Evolutionary conservation across 2,113 vertebrate genomes (phyloP), one percentile per base, ranked within the genome.

Genomic region (Etia nguti): DNA sequence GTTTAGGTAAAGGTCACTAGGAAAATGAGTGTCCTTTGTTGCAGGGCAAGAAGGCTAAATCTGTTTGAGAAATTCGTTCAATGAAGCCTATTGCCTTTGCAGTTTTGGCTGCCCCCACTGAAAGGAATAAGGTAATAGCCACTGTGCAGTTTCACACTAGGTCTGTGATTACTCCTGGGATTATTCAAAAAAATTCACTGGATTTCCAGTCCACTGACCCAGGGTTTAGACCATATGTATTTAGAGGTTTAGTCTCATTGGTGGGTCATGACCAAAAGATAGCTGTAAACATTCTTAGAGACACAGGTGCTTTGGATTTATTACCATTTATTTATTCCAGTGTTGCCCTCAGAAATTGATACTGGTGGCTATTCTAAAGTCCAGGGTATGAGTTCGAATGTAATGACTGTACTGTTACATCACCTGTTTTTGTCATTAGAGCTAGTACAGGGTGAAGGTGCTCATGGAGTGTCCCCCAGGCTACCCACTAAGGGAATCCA

Each of bases 1-100:
- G 56, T 31, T 59, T 59, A 59, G 56, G 26, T 31, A 9, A 59
- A 31, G 26, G 0, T 5, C 0, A 0, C 15, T 18, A 15, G 56
- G 56, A 18, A 59, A 59, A 31, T 59, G 8, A 31, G 12, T 8
- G 0, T 6, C 8, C 26, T 60, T 31, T 60, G 57, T 31, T 60
- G 57, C 26, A 60, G 29, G 29, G n/a, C n/a, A n/a, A n/a, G n/a
- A 31, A 20, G 29, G 59, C 16, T 34, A 60, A 6, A 60, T 20
- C 59, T 60, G 29, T 9, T 20, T 9, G 34, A 16, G 59, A 29
- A 4, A 34, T 16, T 60, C 2, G 5, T 60, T 60, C 59, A 60
- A 29, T 60, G 29, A 60, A 60, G 34, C 5, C 2, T 57, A 29
- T 34, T 60, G 59, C 59, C 59, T 60, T 60, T 60, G 57, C 59